Conservation (phyloP, 2,888 invertebrate genomes). For the Oeneis ivallda region DNA sequence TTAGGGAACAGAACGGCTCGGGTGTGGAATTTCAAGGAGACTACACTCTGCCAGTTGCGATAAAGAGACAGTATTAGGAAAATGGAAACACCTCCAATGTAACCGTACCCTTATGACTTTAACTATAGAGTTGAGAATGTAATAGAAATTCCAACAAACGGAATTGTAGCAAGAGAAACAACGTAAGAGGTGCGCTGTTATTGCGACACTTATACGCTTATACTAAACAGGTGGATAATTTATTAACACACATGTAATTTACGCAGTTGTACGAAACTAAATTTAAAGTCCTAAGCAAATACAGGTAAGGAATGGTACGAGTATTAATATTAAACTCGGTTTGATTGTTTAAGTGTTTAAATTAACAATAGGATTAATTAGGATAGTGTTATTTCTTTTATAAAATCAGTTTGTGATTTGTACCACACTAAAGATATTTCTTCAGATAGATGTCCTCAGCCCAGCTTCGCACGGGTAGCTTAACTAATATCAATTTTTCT, state of each 20-base stretch:
- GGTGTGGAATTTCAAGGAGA: slow-evolving; percentile 58
- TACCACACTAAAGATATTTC: too few relatives aligned
- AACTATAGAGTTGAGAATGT: slow-evolving; percentile 40
- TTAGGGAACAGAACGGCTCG: slow-evolving; percentile 41
- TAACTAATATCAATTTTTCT: too few relatives aligned
- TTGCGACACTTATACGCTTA: slow-evolving; percentile 51
- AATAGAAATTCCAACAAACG: slow-evolving; percentile 51
- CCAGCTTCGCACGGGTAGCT: too few relatives aligned
- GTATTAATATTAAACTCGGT: slow-evolving; percentile 3
- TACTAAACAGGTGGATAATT: slow-evolving; percentile 47
- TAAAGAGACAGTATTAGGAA: slow-evolving; percentile 55
- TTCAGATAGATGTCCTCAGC: too few relatives aligned
- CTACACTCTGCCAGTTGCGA: slow-evolving; percentile 59
- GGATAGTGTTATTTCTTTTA: slow-evolving; percentile 1
- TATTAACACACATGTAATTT: slow-evolving; percentile 37
- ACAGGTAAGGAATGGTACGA: slow-evolving; percentile 18
- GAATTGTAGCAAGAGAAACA: slow-evolving; percentile 55
- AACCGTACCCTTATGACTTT: slow-evolving; percentile 44
- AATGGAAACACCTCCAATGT: slow-evolving; percentile 35
- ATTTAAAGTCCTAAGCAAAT: slow-evolving; percentile 33
- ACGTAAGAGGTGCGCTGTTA: slow-evolving; percentile 45
- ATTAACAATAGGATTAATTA: slow-evolving; percentile 36
- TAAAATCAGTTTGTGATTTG: too few relatives aligned
- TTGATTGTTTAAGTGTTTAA: slow-evolving; percentile 21
- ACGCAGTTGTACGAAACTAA: slow-evolving; percentile 26